Conservation (phyloP, 2,888 invertebrate genomes). For the Trichopria drosophilae region DNA sequence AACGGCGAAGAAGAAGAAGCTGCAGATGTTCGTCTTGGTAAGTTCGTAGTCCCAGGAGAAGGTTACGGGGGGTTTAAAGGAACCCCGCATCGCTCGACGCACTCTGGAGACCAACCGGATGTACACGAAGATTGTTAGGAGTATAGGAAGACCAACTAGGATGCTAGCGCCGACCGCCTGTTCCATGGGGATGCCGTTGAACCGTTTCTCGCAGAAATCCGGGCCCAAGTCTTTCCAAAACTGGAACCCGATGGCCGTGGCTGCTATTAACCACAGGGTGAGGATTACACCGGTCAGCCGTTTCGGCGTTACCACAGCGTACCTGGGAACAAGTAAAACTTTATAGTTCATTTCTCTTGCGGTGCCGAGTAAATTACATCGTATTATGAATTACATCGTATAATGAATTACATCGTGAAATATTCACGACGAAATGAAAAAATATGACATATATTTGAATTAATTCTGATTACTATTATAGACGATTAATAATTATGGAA, state of each 20-base stretch:
- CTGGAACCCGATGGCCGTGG: conserved; percentile 65
- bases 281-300: conserved; percentile 63
- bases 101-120: conserved; percentile 61
- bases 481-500: too few species aligned
- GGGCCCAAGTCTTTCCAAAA: conserved; percentile 67
- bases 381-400: too few species aligned
- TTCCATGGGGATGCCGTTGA: conserved; percentile 63
- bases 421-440: too few species aligned
- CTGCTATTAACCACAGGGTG: conserved; percentile 64
- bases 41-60: conserved; percentile 68
- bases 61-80: conserved; percentile 67
- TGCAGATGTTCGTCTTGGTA: conserved; percentile 67
- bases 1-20: conserved; percentile 66
- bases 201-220: conserved; percentile 68
- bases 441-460: too few species aligned
- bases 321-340: conserved; percentile 42
- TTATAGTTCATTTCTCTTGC: too few species aligned
- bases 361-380: too few species aligned
- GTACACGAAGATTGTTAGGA: conserved; percentile 64
- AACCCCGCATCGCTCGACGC: conserved; percentile 61
- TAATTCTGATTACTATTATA: too few species aligned
- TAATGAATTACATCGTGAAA: too few species aligned
- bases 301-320: conserved; percentile 60
- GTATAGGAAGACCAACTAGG: conserved; percentile 65
- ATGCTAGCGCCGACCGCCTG: conserved; percentile 63